Evolutionary conservation across 1,140 invertebrate species (phyloP).

Genomic region (Harpegnathos saltator): DNA sequence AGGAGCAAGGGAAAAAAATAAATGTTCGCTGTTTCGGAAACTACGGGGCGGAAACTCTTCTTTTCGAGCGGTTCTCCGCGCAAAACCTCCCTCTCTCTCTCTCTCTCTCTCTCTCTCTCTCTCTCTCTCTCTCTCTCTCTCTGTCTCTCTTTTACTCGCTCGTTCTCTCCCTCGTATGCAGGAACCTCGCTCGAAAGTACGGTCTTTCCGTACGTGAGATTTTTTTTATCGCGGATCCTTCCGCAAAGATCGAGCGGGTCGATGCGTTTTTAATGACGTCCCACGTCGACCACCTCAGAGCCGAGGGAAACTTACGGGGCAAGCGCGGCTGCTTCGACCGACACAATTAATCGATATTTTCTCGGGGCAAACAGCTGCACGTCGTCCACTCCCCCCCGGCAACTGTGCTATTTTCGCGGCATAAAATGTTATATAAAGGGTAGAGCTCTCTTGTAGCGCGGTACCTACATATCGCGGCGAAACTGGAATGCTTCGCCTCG

Average conservation of each 20-base stretch:
- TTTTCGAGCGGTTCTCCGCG: conserved; percentile 24
- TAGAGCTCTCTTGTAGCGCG: not conserved
- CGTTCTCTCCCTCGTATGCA: conserved; percentile 62
- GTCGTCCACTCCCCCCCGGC: not conserved
- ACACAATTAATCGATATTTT: conserved; percentile 23
- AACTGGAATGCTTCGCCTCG: conserved; percentile 4
- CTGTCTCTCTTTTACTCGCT: too few species aligned
- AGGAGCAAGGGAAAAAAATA: not conserved
- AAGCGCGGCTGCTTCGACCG: not conserved
- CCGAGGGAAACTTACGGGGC: not conserved
- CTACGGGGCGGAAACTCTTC: conserved; percentile 56
- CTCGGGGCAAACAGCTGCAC: not conserved
- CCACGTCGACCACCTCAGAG: conserved; percentile 18
- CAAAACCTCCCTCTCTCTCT: conserved; percentile 60
- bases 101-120: too few species aligned
- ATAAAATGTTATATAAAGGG: conserved; percentile 7
- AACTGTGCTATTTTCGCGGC: not conserved
- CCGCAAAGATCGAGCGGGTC: conserved; percentile 13
- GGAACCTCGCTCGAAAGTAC: conserved; percentile 69
- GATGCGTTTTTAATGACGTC: conserved; percentile 50
- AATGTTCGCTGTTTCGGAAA: conserved; percentile 37
- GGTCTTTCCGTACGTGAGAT: conserved; percentile 62
- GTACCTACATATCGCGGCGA: not conserved
- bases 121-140: conserved; percentile 45
- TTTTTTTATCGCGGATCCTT: conserved; percentile 36